Evolutionary conservation across 2,797 vertebrate genomes (phyloP).

Genomic region (Cercopithecus neglectus): DNA sequence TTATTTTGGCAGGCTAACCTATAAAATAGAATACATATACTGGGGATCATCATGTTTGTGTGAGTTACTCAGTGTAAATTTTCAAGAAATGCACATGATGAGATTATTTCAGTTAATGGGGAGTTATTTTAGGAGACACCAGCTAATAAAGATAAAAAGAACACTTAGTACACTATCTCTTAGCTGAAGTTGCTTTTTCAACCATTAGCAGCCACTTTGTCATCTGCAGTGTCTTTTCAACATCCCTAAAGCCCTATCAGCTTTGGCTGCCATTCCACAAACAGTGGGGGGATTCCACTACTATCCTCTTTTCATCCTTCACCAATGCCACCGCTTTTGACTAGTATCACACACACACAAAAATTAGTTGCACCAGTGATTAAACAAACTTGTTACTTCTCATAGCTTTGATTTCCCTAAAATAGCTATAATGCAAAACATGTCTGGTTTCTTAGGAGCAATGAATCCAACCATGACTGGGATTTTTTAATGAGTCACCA

Average conservation of each 20-base stretch:
- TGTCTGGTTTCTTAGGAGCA: not conserved
- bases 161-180: not conserved
- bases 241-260: not conserved
- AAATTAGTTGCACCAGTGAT: not conserved
- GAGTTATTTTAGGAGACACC: not conserved
- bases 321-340: not conserved
- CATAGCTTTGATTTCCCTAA: not conserved
- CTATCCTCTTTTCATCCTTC: not conserved
- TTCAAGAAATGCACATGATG: not conserved
- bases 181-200: not conserved
- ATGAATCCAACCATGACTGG: not conserved
- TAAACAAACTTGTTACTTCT: not conserved
- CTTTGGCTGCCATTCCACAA: not conserved
- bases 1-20: not conserved
- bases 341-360: not conserved
- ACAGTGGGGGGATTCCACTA: not conserved
- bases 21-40: not conserved
- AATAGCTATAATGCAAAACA: not conserved
- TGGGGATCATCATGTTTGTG: not conserved
- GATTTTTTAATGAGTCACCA: constrained; percentile 7
- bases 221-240: not conserved
- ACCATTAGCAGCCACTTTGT: not conserved
- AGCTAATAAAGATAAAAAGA: not conserved
- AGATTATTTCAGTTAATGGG: not conserved
- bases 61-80: not conserved